Base-by-base conservation (phyloP, 2,888 invertebrate species). In the Drosophila basisetae region DNA sequence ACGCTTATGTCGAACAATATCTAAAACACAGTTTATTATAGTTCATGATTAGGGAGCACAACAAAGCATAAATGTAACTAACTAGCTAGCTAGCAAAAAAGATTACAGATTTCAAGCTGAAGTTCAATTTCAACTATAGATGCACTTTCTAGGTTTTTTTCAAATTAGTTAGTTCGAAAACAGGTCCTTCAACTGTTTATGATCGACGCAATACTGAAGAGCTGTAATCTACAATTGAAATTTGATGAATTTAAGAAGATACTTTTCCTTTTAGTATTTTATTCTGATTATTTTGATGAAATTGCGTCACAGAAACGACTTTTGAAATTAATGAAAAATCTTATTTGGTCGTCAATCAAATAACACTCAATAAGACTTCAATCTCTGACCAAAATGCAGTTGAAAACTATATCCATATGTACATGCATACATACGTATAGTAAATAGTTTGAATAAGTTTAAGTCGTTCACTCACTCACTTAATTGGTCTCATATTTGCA, bases 401-500 rank as follows among this genome's bases (percentile, higher is more conserved):
- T 4, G 5, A 11, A 28, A 56, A 56, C 39, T 22, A 31, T 22
- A 18, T 31, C 2, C 37, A 37, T 16, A 16, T 22, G 22, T 22
- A 49, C 7, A 1, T 6, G 18, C 18, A 4, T n/a, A n/a, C 37
- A n/a, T 30, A 28, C 56, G 56, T 18, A 9, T 30, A 16, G 9
- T 13, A 4, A 37, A 31, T 58, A 50, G 22, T 50, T 59, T 37
- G 33, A 55, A 50, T 13, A 18, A 52, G 52, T 13, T 35, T 7
- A 37, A 39, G 31, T 41, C 16, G 18, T 59, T 59, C 58, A 63
- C 35, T 73, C 37, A 56, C 47, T 68, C 37, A 56, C 47, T 68
- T 75, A 76, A 69, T 80, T 76, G 54, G 60, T 50, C 65, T 22
- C 52, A 31, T 49, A 80, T 53, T 43, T 25, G 47, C 39, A 47